Evolutionary conservation across 2,888 invertebrate species (phyloP), one percentile per base, ranked within the genome.

Genomic region (Boloria euphrosyne): DNA sequence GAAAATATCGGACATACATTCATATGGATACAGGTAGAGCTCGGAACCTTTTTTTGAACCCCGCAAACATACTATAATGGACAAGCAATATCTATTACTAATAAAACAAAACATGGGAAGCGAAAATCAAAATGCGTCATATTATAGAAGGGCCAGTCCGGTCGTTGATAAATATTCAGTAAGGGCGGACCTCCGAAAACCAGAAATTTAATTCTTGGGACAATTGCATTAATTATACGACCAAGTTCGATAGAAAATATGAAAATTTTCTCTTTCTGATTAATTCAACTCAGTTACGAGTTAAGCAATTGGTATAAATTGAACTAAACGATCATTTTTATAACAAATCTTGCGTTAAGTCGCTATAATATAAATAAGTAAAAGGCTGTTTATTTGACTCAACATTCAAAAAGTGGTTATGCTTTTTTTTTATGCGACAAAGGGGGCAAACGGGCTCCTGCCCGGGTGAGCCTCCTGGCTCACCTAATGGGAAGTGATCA

Each of bases 121-220:
- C 61, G 52, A 60, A 64, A 69, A 71, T 71, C 71, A 69, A 69
- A 73, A 73, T 73, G 69, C 73, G 75, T 71, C 72, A 73, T 63
- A 72, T 74, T 68, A 71, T 68, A 69, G 62, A 62, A 54, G 53
- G 51, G 62, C 58, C 64, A 62, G 70, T 66, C 68, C 69, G 66
- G 68, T 27, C 65, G 68, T 71, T 73, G 72, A 75, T 76, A 76
- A 76, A 77, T 77, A 77, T 77, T 77, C 77, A 76, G 71, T 18
- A 52, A 69, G 66, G 70, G 67, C 55, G 71, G 22, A 58, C 16
- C 47, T n/a, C 49, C 44, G 47, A 59, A 66, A 67, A 53, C 67
- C 59, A 60, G 44, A 57, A 65, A 68, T 67, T 66, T 66, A 61
- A 72, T 68, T 69, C 65, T 67, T 65, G 62, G 59, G 54, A 67